Evolutionary conservation across 53 echinoderm and acorn worm species (phyloP), one percentile per base, ranked within the genome.

Genomic region (Zoroaster sp.): DNA sequence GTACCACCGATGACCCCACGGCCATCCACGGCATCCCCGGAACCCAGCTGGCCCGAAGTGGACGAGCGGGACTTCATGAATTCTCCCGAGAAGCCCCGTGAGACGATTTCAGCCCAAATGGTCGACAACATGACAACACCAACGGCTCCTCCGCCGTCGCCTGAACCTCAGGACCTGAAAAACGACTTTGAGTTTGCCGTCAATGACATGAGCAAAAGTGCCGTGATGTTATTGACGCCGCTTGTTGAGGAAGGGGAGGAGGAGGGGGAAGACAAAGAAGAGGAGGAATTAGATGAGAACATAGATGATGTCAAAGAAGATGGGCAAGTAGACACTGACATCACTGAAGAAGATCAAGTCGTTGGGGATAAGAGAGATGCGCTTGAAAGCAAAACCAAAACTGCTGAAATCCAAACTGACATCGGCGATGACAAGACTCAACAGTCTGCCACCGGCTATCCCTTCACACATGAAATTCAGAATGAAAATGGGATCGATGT

Each of bases 71-170:
- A 93, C 40, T 99, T 90, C 71, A 89, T 95, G 88, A 78, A 79
- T 1, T 90, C 94, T 0, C 95, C 95, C 0, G 94, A 99, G 20
- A 82, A 65, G 52, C 43, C 77, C 34, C 80, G 44, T 35, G 89
- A 91, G 10, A 12, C 77, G 59, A 63, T 89, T 4, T 63, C 68
- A 2, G 68, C 86, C 83, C 77, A 89, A 70, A 41, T 59, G 18
- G 83, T 93, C 63, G 87, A 75, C 59, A 88, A 75, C 59, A 88
- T 94, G 43, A 94, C 96, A 12, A 69, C 85, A 5, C 96, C 99
- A 17, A 93, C 89, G 7, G 95, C 99, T 7, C 99, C 99, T 2
- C 99, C 99, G 1, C 98, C 98, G 5, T 98, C 98, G 10, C 99
- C 99, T 10, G 96, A 94, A 75, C 99, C 96, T 7, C 77, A 77